A percentile compares a stretch with the other conserved stretches of the same genome.
phyloP scores from a whole-genome alignment of 2,113 vertebrate species.

The Monarcha castaneiventris region DNA sequence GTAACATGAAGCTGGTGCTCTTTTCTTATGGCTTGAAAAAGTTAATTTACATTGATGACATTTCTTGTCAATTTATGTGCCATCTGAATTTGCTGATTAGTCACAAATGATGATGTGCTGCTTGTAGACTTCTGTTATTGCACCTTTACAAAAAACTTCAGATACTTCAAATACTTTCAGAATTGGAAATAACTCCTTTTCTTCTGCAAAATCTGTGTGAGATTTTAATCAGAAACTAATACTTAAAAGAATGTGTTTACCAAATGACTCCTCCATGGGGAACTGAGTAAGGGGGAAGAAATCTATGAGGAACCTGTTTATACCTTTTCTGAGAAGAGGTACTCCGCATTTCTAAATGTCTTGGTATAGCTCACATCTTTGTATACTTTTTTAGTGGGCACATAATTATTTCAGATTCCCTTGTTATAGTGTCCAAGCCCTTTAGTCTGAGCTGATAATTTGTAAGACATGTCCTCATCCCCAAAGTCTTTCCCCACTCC shows the following conservation, averaged over 20 bases:
- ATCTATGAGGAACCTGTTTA: background rate
- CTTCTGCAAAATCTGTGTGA: background rate
- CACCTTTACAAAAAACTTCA: background rate
- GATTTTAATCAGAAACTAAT: background rate
- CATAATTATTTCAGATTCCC: background rate
- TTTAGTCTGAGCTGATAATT: background rate
- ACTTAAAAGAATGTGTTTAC: background rate
- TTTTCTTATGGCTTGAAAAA: constrained; percentile 46
- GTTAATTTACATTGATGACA: constrained; percentile 57
- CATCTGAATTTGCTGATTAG: constrained; percentile 44
- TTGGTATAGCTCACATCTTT: background rate
- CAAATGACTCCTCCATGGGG: background rate
- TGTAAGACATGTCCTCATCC: background rate
- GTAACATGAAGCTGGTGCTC: constrained; percentile 65
- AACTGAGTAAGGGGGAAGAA: background rate
- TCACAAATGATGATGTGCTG: constrained; percentile 24
- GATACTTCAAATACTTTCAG: background rate
- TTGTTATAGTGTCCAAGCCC: background rate
- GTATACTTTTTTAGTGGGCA: background rate
- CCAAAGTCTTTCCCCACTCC: background rate
- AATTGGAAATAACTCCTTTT: background rate
- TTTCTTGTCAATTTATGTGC: constrained; percentile 29
- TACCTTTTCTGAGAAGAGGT: background rate
- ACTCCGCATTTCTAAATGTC: background rate
- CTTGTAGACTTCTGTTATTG: background rate